Conservation (phyloP, 2,113 vertebrate genomes). For the Gasterosteus nipponicus region DNA sequence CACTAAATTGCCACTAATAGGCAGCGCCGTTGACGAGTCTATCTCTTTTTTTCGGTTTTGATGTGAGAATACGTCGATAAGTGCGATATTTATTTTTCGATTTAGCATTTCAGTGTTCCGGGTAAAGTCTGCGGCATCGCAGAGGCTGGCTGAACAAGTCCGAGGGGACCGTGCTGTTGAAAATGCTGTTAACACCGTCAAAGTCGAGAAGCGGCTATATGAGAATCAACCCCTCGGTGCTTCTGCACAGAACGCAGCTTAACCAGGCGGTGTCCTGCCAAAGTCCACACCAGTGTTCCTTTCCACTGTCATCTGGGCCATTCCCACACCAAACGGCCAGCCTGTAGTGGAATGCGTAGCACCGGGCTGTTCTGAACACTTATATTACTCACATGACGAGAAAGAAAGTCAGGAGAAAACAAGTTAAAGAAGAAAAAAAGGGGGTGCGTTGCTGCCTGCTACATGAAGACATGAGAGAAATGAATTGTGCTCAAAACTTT, state of each 20-base stretch:
- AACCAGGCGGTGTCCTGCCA: slow-evolving; percentile 83
- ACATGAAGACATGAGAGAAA: slow-evolving; percentile 1
- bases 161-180: slow-evolving; percentile 37
- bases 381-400: slow-evolving; percentile 27
- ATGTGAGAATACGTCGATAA: slow-evolving; percentile 24
- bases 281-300: slow-evolving; percentile 89
- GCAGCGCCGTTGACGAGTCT: slow-evolving; percentile 14
- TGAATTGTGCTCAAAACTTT: slow-evolving; percentile 43
- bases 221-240: slow-evolving; percentile 32
- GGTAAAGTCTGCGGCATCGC: slow-evolving; percentile 32
- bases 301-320: slow-evolving; percentile 94
- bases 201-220: slow-evolving; percentile 37
- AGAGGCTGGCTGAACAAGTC: slow-evolving; percentile 29
- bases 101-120: slow-evolving; percentile 21
- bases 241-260: slow-evolving; percentile 46
- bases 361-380: slow-evolving; percentile 68
- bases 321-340: slow-evolving; percentile 92
- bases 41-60: slow-evolving; percentile 19
- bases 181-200: slow-evolving; percentile 60
- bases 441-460: no score
- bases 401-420: slow-evolving; percentile 16
- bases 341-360: slow-evolving; percentile 87
- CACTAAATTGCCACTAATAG: slow-evolving; percentile 42
- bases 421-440: slow-evolving; percentile 29
- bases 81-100: slow-evolving; percentile 36